These are phyloP conservation scores for Planococcus citri DNA, from an alignment of 1,140 invertebrate species.

Conservation along the genomic window DNA sequence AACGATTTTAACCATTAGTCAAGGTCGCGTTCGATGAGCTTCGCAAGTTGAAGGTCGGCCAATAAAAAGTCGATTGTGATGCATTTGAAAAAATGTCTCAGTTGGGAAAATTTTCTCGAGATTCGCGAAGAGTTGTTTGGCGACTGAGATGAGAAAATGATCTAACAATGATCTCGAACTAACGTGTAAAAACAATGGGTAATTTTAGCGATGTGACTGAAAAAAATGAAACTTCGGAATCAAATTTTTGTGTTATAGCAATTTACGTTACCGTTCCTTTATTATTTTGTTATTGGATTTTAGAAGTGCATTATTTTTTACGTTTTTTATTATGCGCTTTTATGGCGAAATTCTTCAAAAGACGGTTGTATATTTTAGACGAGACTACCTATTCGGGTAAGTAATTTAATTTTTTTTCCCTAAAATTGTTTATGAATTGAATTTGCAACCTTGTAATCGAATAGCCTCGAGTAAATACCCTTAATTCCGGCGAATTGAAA, in stretches of 20 bases:
- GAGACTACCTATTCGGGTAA: conserved; percentile 43
- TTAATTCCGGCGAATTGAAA: too few species aligned
- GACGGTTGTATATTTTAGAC: conserved; percentile 47
- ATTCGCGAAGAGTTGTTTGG: background rate
- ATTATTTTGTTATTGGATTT: conserved; percentile 36
- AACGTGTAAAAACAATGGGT: background rate
- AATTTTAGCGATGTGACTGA: background rate
- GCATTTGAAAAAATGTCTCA: background rate
- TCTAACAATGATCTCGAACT: background rate
- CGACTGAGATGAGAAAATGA: background rate
- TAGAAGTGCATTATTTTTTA: conserved; percentile 56
- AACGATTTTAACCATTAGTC: background rate
- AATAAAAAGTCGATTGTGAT: background rate
- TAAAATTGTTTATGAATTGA: too few species aligned
- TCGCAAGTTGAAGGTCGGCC: background rate
- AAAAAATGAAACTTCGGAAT: background rate
- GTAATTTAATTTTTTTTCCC: too few species aligned
- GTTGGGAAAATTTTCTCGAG: background rate
- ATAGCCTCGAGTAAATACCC: too few species aligned
- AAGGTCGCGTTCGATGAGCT: background rate
- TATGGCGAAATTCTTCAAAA: conserved; percentile 46
- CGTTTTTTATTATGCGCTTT: conserved; percentile 48
- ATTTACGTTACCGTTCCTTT: conserved; percentile 3
- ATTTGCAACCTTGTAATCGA: too few species aligned
- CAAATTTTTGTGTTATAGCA: background rate